Percentiles rank a stretch among this genome's conserved stretches.
Conservation (phyloP, 2,888 invertebrate genomes). For the Coenonympha arcania region DNA sequence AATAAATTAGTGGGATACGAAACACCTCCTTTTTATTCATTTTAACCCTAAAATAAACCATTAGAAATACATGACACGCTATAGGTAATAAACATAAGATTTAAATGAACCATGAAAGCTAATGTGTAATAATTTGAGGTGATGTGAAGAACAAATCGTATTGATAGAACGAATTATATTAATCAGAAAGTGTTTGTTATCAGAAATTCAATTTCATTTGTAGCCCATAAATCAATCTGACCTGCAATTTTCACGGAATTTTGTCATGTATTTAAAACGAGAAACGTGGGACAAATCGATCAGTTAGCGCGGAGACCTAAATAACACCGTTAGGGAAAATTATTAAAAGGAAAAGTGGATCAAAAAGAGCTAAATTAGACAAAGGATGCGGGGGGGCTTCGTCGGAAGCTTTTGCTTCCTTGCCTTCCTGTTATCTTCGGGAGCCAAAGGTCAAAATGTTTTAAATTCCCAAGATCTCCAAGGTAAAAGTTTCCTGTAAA, state of each 20-base stretch:
- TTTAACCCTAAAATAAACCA: neutral
- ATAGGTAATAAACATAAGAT: neutral
- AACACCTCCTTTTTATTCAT: slow-evolving; percentile 14
- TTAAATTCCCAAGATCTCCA: slow-evolving; percentile 22
- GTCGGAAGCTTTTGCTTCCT: slow-evolving; percentile 36
- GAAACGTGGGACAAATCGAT: slow-evolving; percentile 13
- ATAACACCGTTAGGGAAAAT: slow-evolving; percentile 18
- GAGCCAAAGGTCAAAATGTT: slow-evolving; percentile 25
- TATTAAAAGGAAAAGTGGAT: slow-evolving; percentile 24
- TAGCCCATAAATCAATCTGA: slow-evolving; percentile 34
- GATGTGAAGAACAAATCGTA: slow-evolving; percentile 28
- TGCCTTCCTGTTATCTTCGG: slow-evolving; percentile 35
- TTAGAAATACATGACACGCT: neutral
- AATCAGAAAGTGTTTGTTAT: slow-evolving; percentile 33
- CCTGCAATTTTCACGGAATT: slow-evolving; percentile 30
- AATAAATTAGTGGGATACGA: slow-evolving; percentile 37
- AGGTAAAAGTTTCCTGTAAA: slow-evolving; percentile 19
- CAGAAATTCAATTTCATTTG: slow-evolving; percentile 28
- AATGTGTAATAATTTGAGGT: slow-evolving; percentile 20
- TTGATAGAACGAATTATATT: slow-evolving; percentile 33
- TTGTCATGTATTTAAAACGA: slow-evolving; percentile 31
- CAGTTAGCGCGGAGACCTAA: slow-evolving; percentile 24
- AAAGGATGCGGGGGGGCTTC: slow-evolving; percentile 34
- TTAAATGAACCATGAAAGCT: slow-evolving; percentile 7
- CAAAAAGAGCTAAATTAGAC: neutral